A percentile compares a stretch with the other conserved stretches of the same genome.
These are phyloP conservation scores for Drosophila vallismaia DNA, from an alignment of 2,888 invertebrate species.

Conservation along the genomic window DNA sequence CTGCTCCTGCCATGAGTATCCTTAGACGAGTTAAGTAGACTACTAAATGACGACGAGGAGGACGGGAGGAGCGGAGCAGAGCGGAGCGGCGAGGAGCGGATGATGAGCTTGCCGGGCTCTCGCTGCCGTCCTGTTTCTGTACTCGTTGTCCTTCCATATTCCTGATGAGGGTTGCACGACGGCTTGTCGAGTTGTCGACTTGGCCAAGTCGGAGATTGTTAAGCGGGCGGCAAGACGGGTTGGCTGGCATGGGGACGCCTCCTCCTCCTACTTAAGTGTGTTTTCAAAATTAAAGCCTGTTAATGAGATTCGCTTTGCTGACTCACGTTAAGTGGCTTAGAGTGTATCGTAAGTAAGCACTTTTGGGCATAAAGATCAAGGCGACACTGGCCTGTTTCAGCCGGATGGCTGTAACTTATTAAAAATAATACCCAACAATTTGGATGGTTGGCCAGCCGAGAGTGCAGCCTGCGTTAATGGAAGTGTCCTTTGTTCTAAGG, in stretches of 20 bases:
- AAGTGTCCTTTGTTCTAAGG: conserved; percentile 22
- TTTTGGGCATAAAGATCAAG: conserved; percentile 58
- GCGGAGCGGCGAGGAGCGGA: conserved; percentile 40
- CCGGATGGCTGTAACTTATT: conserved; percentile 56
- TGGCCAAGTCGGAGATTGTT: conserved; percentile 20
- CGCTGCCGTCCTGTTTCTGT: conserved; percentile 1
- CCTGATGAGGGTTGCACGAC: conserved; percentile 44
- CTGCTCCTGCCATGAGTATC: conserved; percentile 53
- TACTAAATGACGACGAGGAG: conserved; percentile 73
- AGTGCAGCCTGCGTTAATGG: conserved; percentile 32
- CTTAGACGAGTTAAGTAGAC: conserved; percentile 80
- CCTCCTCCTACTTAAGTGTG: conserved; percentile 73
- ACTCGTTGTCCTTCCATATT: conserved; percentile 16
- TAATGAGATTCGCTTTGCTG: conserved; percentile 79
- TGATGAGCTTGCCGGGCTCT: conserved; percentile 35
- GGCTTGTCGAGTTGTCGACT: conserved; percentile 45
- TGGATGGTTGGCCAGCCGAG: conserved; percentile 27
- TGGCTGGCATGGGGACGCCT: conserved; percentile 4
- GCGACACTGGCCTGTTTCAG: conserved; percentile 17
- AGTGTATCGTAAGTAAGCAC: conserved; percentile 78
- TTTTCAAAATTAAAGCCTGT: conserved; percentile 79
- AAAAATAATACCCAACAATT: conserved; percentile 73
- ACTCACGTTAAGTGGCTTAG: conserved; percentile 79
- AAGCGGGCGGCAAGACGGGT: conserved; percentile 2
- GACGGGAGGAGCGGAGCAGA: conserved; percentile 41